Evolutionary conservation across 2,113 vertebrate species (phyloP), one percentile per base, ranked within the genome.

Genomic region (Neolamprologus toae): DNA sequence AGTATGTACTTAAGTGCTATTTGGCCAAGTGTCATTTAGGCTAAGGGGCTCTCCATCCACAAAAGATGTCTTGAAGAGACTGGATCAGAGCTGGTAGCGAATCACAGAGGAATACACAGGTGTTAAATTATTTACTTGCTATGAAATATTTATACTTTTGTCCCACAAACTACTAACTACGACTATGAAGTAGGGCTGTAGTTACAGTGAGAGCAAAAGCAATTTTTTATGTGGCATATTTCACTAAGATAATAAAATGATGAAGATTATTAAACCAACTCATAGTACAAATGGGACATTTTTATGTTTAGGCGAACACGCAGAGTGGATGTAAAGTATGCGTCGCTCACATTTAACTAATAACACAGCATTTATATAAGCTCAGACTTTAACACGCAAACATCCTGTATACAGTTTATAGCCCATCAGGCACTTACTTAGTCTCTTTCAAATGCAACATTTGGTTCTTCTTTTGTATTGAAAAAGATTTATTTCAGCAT

Each of bases 1-100:
- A 97, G 95, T 94, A 96, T 93, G 95, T 96, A 94, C 97, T 97
- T 96, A 97, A 97, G 96, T 97, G 96, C 96, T 96, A 96, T 97
- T 97, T 97, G 96, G 95, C 95, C 94, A 95, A 97, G 96, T 97
- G 96, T 95, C 95, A 96, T 96, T 97, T 95, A 96, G 94, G 94
- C 95, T 96, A 95, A 96, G 96, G 95, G 94, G 94, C 94, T 93
- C 96, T 97, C 94, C 93, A 95, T 93, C 94, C 93, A 96, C 95
- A 95, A 95, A 97, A 95, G 95, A 96, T 78, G 91, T 94, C 96
- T 96, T 96, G 89, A 96, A 96, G 95, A 94, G 96, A 96, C 94
- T 96, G 92, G 93, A 95, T 96, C 95, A 91, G 94, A 90, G 94
- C 92, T 93, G 90, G 45, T 90, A 82, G 93, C 17, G 89, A 95